Evolutionary conservation across 2,797 vertebrate genomes (phyloP).

Genomic region (Etheostoma perlongum): DNA sequence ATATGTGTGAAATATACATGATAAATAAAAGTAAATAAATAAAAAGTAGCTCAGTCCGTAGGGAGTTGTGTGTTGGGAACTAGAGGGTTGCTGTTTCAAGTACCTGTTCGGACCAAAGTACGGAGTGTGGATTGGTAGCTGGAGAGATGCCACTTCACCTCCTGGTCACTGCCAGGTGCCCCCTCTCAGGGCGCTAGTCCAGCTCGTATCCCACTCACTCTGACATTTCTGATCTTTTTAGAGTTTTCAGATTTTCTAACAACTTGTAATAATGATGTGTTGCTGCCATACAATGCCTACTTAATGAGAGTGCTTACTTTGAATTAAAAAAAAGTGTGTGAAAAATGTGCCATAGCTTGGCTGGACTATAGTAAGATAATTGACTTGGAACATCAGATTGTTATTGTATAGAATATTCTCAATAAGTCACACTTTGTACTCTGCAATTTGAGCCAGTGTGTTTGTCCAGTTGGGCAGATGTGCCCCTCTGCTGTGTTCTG

Average conservation of each 20-base stretch:
- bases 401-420: constrained; percentile 49
- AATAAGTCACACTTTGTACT: constrained; percentile 49
- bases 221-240: neutral
- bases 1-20: too few species aligned
- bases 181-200: too few species aligned
- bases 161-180: too few species aligned
- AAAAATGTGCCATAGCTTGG: constrained; percentile 37
- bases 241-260: neutral
- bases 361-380: constrained; percentile 44
- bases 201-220: too few species aligned
- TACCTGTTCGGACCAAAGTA: too few species aligned
- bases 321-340: constrained; percentile 28
- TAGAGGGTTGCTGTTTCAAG: too few species aligned
- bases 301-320: neutral
- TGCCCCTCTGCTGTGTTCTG: constrained; percentile 34
- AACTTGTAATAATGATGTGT: neutral
- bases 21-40: too few species aligned
- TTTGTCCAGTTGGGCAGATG: constrained; percentile 52
- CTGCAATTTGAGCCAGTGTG: constrained; percentile 16
- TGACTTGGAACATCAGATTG: constrained; percentile 49
- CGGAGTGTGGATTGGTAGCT: too few species aligned
- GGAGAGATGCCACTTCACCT: too few species aligned
- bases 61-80: too few species aligned
- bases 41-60: too few species aligned
- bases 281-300: neutral